Percentiles rank a stretch among this genome's conserved stretches.
Evolutionary conservation across 2,888 invertebrate species (phyloP).

Genomic region (Parnassius smintheus): DNA sequence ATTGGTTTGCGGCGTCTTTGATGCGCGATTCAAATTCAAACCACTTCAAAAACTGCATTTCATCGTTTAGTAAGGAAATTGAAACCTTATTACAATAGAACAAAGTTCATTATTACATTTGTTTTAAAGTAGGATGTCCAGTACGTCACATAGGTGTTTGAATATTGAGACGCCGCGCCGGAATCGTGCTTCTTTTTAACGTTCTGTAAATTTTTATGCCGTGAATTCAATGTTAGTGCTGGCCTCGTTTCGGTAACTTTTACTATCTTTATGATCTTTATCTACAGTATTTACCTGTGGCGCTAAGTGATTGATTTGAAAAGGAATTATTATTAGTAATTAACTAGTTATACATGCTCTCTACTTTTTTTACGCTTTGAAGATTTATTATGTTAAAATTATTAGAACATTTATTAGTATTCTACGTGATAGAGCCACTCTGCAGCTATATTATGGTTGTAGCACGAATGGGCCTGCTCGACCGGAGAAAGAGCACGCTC

Average conservation of each 20-base stretch:
- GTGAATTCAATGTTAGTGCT: constrained; percentile 1
- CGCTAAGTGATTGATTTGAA: background rate
- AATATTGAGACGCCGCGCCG: constrained; percentile 23
- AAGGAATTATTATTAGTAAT: background rate
- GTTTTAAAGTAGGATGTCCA: constrained; percentile 9
- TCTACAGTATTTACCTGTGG: background rate
- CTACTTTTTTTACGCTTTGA: background rate
- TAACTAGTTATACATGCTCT: background rate
- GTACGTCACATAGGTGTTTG: constrained; percentile 27
- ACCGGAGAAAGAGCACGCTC: no score
- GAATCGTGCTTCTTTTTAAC: constrained; percentile 23
- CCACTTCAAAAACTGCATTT: constrained; percentile 9
- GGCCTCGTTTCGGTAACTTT: constrained; percentile 11
- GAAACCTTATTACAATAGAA: background rate
- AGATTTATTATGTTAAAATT: no score
- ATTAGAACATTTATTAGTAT: no score
- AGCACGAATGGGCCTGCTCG: no score
- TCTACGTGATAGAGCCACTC: no score
- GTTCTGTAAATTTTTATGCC: constrained; percentile 8
- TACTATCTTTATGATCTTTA: constrained; percentile 13
- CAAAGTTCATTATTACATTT: background rate
- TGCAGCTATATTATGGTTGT: no score
- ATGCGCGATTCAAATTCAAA: constrained; percentile 18
- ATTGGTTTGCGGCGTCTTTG: constrained; percentile 20
- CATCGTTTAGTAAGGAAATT: background rate